phyloP scores from a whole-genome alignment of 2,113 vertebrate genomes.

The Spizaetus ornatus region DNA sequence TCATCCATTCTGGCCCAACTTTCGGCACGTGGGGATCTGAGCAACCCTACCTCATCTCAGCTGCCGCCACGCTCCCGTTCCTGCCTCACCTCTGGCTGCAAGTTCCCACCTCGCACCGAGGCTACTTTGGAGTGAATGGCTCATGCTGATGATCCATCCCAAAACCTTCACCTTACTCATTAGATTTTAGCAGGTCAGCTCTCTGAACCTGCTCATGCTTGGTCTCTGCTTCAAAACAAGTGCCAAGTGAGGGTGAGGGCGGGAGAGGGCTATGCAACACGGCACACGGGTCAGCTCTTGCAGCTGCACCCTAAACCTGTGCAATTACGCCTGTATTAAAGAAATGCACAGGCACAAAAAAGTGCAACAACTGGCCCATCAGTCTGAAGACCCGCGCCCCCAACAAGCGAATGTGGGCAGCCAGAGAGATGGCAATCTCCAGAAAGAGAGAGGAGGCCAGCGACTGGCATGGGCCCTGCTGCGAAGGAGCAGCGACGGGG shows the following conservation, averaged over 20 bases:
- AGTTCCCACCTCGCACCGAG: not conserved
- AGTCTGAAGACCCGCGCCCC: accelerated
- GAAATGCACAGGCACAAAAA: not conserved
- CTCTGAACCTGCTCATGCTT: not conserved
- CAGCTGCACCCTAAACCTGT: not conserved
- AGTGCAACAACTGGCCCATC: accelerated
- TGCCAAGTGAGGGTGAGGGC: accelerated
- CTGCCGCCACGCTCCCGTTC: accelerated
- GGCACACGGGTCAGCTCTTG: accelerated
- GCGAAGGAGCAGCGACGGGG: accelerated
- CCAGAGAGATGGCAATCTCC: accelerated
- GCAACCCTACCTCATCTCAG: not conserved
- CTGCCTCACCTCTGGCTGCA: not conserved
- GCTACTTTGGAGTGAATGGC: accelerated
- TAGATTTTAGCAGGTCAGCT: not conserved
- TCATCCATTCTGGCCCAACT: not conserved
- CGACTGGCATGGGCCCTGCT: accelerated
- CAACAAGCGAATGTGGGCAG: accelerated
- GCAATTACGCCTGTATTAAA: not conserved
- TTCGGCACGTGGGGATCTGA: accelerated
- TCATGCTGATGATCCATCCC: not conserved
- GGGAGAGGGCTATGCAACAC: accelerated
- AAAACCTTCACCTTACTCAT: not conserved
- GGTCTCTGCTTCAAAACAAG: not conserved
- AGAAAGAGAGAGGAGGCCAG: not conserved